These are phyloP conservation scores for Hirtodrosophila alboralis DNA, from an alignment of 2,888 invertebrate genomes.

Conservation along the genomic window DNA sequence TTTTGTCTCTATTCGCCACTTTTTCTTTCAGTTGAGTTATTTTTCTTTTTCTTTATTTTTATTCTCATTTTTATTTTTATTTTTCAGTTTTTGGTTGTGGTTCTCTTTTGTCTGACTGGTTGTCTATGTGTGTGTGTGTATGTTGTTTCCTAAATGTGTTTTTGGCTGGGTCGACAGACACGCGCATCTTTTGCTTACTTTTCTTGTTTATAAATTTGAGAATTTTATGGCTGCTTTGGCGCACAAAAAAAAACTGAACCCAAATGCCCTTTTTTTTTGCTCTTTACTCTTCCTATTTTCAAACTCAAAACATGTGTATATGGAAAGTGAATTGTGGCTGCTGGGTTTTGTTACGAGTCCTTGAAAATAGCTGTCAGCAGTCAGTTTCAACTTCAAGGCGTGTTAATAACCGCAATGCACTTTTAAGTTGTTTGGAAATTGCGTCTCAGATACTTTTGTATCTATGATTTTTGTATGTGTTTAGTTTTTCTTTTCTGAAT, in stretches of 20 bases:
- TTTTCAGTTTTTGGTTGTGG: conserved; percentile 15
- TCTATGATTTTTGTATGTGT: conserved; percentile 60
- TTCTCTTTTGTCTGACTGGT: conserved; percentile 31
- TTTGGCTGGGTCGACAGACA: conserved; percentile 52
- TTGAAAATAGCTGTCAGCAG: conserved; percentile 68
- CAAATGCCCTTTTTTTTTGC: conserved; percentile 14
- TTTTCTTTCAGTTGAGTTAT: conserved; percentile 57
- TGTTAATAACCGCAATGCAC: conserved; percentile 71
- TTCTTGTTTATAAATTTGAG: conserved; percentile 68
- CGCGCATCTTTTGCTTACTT: conserved; percentile 61
- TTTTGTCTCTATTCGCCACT: conserved; percentile 48
- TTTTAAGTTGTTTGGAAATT: conserved; percentile 45
- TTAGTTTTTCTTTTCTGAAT: conserved; percentile 9
- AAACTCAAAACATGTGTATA: conserved; percentile 22
- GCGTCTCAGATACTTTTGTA: conserved; percentile 62
- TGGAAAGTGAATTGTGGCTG: conserved; percentile 28
- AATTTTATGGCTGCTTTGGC: conserved; percentile 64
- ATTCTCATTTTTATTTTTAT: conserved; percentile 21
- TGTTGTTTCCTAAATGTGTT: conserved; percentile 66
- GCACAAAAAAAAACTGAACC: conserved; percentile 31
- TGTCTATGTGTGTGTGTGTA: conserved; percentile 27
- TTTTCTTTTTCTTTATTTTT: conserved; percentile 15
- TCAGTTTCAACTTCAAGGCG: conserved; percentile 31
- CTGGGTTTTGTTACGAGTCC: conserved; percentile 45
- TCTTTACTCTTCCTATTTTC: conserved; percentile 19